phyloP scores from a whole-genome alignment of 2,113 vertebrate species.

The Oreochromis aureus region DNA sequence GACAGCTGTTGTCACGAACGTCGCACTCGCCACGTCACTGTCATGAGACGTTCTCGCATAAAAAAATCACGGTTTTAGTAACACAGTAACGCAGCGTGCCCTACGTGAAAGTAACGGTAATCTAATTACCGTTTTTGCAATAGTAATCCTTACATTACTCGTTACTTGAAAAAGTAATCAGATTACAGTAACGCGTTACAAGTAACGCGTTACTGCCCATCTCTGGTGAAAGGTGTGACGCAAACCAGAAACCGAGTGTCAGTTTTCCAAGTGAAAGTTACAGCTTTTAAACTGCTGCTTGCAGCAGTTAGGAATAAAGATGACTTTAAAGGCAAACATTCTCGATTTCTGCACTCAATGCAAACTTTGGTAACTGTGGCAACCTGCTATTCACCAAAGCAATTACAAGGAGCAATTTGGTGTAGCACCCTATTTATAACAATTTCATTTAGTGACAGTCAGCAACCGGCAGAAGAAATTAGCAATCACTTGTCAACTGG shows the following conservation, averaged over 20 bases:
- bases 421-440: not conserved
- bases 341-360: not conserved
- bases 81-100: too few species aligned
- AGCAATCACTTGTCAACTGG: not conserved
- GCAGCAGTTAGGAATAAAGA: not conserved
- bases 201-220: too few species aligned
- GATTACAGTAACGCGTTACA: too few species aligned
- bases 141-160: too few species aligned
- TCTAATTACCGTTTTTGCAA: too few species aligned
- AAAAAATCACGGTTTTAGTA: too few species aligned
- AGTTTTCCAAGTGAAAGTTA: not conserved
- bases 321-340: not conserved
- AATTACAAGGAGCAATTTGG: not conserved
- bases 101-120: too few species aligned
- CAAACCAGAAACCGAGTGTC: fast-evolving
- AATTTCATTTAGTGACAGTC: not conserved
- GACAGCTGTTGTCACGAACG: too few species aligned
- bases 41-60: too few species aligned
- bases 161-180: too few species aligned
- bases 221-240: too few species aligned
- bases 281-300: not conserved
- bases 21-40: too few species aligned
- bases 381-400: not conserved
- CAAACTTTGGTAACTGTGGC: not conserved
- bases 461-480: not conserved